Base-by-base conservation (phyloP, 2,113 vertebrate species). In the Bombycilla garrulus region DNA sequence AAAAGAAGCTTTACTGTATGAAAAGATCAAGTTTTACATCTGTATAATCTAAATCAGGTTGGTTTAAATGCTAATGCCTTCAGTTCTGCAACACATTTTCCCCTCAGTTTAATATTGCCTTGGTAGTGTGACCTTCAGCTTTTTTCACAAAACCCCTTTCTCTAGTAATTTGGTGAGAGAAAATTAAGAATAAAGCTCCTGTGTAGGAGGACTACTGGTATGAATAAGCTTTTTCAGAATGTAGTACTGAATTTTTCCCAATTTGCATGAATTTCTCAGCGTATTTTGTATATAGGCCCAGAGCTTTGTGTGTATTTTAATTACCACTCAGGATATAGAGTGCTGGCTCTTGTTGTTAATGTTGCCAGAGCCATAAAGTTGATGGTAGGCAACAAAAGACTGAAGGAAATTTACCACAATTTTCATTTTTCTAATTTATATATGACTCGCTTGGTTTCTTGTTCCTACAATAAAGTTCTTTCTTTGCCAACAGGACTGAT, bases 21-120 rank as follows among this genome's bases (percentile, higher is more conserved):
- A 88, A 95, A 97, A 93, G 81, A 93, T 90, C 50, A 93, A 66
- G 56, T 95, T 95, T 96, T 95, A 93, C 93, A 88, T 90, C 88
- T 90, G 51, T 93, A 86, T 88, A 80, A 56, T 83, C 90, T 93
- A 90, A 96, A 93, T 93, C 90, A 80, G 82, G 47, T 90, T 91
- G 76, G 67, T 86, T 96, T 93, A 94, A 94, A 93, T 92, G 87
- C 72, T 79, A 90, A 89, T 91, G 67, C 14, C 26, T 90, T 86
- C 74, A 77, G 60, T 62, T 83, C 74, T 92, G 58, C 14, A 10
- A 61, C 76, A 71, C 21, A 65, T 76, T 92, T 96, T 86, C 51
- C 47, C 42, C 58, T 79, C 65, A 90, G 71, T 95, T 92, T 95
- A 82, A 95, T 88, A 86, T 33, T 80, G 84, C 66, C 54, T 87